Conservation (phyloP, 2,888 invertebrate species). For the Meghimatium bilineatum region DNA sequence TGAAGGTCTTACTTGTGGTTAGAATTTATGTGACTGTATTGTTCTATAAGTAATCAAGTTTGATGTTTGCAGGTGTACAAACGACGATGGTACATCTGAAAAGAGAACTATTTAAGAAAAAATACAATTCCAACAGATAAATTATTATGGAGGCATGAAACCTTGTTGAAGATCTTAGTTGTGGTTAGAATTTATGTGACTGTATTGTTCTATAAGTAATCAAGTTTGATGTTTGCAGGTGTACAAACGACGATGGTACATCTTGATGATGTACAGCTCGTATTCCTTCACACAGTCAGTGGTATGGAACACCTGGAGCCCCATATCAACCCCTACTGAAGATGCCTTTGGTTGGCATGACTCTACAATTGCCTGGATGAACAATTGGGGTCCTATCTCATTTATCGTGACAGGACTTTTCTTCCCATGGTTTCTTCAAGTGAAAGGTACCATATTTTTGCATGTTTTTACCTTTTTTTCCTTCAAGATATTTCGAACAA, state of each 20-base stretch:
- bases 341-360: slow-evolving; percentile 54
- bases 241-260: slow-evolving; percentile 50
- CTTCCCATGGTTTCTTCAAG: slow-evolving; percentile 56
- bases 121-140: no score
- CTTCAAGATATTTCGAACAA: no score
- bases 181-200: no score
- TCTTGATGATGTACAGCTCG: slow-evolving; percentile 49
- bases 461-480: no score
- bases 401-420: slow-evolving; percentile 48
- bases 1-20: no score
- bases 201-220: no score
- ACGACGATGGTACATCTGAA: slow-evolving; percentile 53
- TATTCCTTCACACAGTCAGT: slow-evolving; percentile 47
- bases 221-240: background rate
- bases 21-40: no score
- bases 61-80: slow-evolving; percentile 4
- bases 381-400: slow-evolving; percentile 54
- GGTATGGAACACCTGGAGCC: slow-evolving; percentile 55
- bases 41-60: no score
- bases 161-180: no score
- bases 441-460: slow-evolving; percentile 51
- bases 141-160: no score
- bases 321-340: slow-evolving; percentile 49
- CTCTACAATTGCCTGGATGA: slow-evolving; percentile 50
- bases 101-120: no score